Base-by-base conservation (phyloP, 2,797 vertebrate species). In the Ibycter americanus region DNA sequence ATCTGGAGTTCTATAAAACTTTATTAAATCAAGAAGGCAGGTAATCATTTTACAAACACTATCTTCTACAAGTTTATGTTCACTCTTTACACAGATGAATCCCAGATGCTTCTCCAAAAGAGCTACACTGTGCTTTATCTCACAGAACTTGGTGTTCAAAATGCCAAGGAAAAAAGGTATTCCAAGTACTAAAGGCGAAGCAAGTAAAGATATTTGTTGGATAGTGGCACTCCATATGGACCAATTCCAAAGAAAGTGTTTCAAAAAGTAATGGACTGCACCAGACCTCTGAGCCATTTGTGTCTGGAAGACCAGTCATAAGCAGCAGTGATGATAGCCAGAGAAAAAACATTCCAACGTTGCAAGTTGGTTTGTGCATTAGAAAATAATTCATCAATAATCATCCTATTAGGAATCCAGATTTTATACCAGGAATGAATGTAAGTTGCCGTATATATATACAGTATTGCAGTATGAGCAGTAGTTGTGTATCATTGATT, bases 41-140 rank as follows among this genome's bases (percentile, higher is more conserved):
- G n/a, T 83, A 86, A 84, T 89, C 23, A 63, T 82, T 97, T 95
- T 89, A 91, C 78, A 94, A 87, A 96, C 54, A 70, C 55, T 96
- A 34, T 93, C 63, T 96, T 92, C 96, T 94, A 76, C 84, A 90
- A 92, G 83, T 16, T 12, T 72, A 31, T 42, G 76, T 42, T 82
- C 68, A 93, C 51, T 93, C 90, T 96, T 87, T 65, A 81, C 34
- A 82, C 63, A 68, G 67, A 92, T 81, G 87, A 80, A 83, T 93
- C 89, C 86, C 94, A 97, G 79, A 89, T 94, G 86, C 87, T 93
- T 93, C 87, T 96, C 76, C 55, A 78, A 81, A 97, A 82, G 42
- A 73, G 27, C 47, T 71, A 55, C 66, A 56, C 38, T 82, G 70
- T 79, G 58, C 93, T 96, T 97, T 94, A 89, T 96, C 54, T 83